Base-by-base conservation (phyloP, 2,888 invertebrate species). In the Tenthredo amoena region DNA sequence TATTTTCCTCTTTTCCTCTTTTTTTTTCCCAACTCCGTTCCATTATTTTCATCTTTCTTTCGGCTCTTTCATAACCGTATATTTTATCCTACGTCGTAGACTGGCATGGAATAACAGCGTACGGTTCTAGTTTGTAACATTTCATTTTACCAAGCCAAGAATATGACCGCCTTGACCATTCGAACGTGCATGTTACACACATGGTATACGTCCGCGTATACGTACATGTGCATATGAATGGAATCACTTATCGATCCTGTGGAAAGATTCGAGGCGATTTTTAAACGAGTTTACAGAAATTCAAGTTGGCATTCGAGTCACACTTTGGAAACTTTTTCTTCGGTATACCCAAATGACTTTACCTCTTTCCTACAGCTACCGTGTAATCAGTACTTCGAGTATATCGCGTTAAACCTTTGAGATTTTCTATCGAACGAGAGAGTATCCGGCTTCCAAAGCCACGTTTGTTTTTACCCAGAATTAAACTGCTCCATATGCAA, bases 321-420 rank as follows among this genome's bases (percentile, higher is more conserved):
- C 55, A 55, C 55, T 55, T 55, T n/a, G 62, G 62, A 12, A 62
- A 26, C 62, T 26, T 21, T 21, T 62, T 62, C 4, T 10, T 26
- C n/a, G 40, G 6, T n/a, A 37, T 40, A 40, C 40, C 55, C n/a
- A 10, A 72, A 72, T 12, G 34, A 34, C 3, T 72, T n/a, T 40
- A 37, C 71, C 26, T 18, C 37, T 10, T 21, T 62, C 21, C 26
- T 72, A 34, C 1, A 37, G 71, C 71, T 31, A 31, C 40, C 40
- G 71, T 72, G 71, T 72, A 72, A 72, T 72, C 71, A 40, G 71
- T 37, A 72, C n/a, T 40, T 40, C 5, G 37, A 40, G 71, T 40
- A 72, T 18, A 40, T 37, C 34, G 34, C 71, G 21, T 72, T 72
- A 40, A 72, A n/a, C 71, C 71, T 72, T 40, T 40, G 71, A 72